Base-by-base conservation (phyloP, 2,888 invertebrate genomes). In the Lasioglossum villosulum region DNA sequence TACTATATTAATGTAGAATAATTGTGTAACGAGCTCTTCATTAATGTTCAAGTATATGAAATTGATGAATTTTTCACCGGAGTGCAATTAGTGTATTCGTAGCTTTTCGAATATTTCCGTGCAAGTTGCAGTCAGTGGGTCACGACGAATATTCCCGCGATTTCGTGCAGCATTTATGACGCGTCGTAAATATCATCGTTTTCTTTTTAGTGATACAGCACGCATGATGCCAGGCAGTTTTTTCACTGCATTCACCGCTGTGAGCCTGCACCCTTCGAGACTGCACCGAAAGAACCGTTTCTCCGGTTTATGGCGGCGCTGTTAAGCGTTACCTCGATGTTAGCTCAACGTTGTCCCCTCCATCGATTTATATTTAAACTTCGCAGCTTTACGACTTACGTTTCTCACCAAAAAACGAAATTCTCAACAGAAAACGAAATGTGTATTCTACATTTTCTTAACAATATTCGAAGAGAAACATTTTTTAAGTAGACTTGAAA, bases 101-200 rank as follows among this genome's bases (percentile, higher is more conserved):
- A 30, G 63, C 6, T 30, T 30, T 2, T 16, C 14, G 5, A 16
- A 30, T 63, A 30, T 30, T 16, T 16, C 10, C 16, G 27, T 2
- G 6, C 63, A 6, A 27, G 16, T 16, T 30, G 27, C 16, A 30
- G 63, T 30, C 27, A 30, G 16, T 16, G 30, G 30, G 6, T 30
- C 27, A 6, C 14, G 2, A 27, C 16, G 27, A 30, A 63, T 30
- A 63, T 30, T 0, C 0, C 63, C 63, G 16, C 30, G 63, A 63
- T 63, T 63, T 27, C 30, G 16, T 63, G 63, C 63, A 39, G 68
- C 34, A 71, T 71, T 39, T 37, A 45, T 71, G 39, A 71, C 27
- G 39, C 27, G 27, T 72, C 10, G 45, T 30, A 23, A 48, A 66
- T 37, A 68, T 39, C 23, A 23, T n/a, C 68, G 37, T 68, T 37